Evolutionary conservation across 2,113 vertebrate genomes (phyloP).

Genomic region (Noturus placidus): DNA sequence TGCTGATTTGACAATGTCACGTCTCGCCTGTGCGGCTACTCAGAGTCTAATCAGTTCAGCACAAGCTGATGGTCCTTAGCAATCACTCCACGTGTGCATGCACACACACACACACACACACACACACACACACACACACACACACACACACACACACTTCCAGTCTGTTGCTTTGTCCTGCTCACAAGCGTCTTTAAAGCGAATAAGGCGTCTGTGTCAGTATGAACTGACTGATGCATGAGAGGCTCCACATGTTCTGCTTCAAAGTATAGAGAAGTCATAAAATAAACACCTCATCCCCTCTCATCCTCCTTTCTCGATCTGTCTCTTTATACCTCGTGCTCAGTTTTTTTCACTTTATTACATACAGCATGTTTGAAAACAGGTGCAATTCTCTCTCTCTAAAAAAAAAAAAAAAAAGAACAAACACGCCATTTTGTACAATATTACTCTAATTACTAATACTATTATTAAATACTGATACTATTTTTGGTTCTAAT

Average conservation of each 20-base stretch:
- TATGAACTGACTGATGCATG: slow-evolving; percentile 9
- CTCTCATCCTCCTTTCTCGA: not conserved
- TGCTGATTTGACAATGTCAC: slow-evolving; percentile 41
- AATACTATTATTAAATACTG: not conserved
- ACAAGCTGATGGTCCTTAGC: slow-evolving; percentile 23
- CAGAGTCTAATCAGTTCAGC: slow-evolving; percentile 30
- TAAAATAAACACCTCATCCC: not conserved
- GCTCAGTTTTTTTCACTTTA: not conserved
- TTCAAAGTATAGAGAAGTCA: not conserved
- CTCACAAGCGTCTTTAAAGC: not conserved
- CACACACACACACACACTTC: slow-evolving; percentile 1
- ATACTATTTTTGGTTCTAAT: not conserved
- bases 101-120: slow-evolving; percentile 2
- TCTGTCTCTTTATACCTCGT: not conserved
- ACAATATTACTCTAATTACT: not conserved
- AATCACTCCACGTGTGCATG: slow-evolving; percentile 11
- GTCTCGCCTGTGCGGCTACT: not conserved
- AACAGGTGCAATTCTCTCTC: not conserved
- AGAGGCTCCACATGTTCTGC: not conserved
- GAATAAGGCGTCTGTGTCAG: not conserved
- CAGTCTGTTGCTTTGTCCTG: not conserved
- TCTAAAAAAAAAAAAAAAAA: not conserved
- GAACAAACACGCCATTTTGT: not conserved
- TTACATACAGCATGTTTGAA: not conserved
- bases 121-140: slow-evolving; percentile 9